Base-by-base conservation (phyloP, 2,888 invertebrate genomes). In the Acrobasis suavella region DNA sequence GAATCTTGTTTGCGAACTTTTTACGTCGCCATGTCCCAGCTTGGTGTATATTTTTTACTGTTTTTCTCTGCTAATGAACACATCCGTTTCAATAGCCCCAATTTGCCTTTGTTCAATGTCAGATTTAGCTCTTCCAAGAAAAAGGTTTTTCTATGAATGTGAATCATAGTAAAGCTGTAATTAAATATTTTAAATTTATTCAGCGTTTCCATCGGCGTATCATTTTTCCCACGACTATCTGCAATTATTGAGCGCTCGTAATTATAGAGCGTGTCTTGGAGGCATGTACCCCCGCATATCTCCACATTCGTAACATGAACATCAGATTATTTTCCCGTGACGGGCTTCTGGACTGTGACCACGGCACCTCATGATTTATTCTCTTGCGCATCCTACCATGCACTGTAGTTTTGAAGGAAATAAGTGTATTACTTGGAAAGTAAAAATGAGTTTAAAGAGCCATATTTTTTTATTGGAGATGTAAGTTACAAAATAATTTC, bases 271-370 rank as follows among this genome's bases (percentile, higher is more conserved):
- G 78, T 80, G 73, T 74, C 76, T 67, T 66, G 70, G 64, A 65
- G 65, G 68, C 69, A 71, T 67, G 73, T 66, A 42, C 16, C 15
- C 56, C 22, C 14, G 56, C 56, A 62, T 68, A 70, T 78, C 76
- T 80, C 81, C 72, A 75, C 73, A 78, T 81, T 73, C 80, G 72
- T 82, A 82, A 81, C 80, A 79, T 82, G 74, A 75, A 77, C 75
- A 69, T 65, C 66, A 72, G 67, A 75, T 72, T 77, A 78, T 73
- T 71, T 89, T 91, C 90, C 91, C 91, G 89, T 89, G 89, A 87
- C 88, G 86, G 73, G 54, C 75, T 80, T 80, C 82, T 87, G 81
- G 80, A 87, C 82, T 89, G 87, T 84, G 80, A 83, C 80, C 73
- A 72, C 49, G 67, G 76, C 71, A 70, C 72, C 71, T 70, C 70